These are phyloP conservation scores for Rhabdomys pumilio DNA, from an alignment of 2,797 vertebrate species.

Conservation along the genomic window DNA sequence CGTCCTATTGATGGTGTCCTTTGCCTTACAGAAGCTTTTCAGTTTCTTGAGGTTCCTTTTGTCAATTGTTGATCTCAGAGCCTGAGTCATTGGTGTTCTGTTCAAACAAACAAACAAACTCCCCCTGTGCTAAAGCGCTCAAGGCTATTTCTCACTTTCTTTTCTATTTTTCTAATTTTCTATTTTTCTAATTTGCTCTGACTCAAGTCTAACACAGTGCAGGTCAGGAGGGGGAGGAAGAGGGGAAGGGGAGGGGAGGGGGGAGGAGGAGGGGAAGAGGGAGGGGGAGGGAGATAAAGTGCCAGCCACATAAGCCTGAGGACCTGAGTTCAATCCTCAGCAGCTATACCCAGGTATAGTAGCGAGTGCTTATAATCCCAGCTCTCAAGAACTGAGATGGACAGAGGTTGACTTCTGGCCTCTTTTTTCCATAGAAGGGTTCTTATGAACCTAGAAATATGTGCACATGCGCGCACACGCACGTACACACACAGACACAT, in stretches of 20 bases:
- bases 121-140: neutral
- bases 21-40: neutral
- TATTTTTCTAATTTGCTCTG: neutral
- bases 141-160: neutral
- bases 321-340: neutral
- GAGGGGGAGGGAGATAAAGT: neutral
- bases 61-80: neutral
- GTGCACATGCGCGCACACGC: fast-evolving
- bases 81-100: neutral
- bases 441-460: neutral
- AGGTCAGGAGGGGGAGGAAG: neutral
- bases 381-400: neutral
- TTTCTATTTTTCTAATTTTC: neutral
- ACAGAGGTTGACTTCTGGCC: neutral
- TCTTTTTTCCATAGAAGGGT: neutral
- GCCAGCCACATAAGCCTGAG: neutral
- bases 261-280: too few relatives aligned
- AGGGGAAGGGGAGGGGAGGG: neutral
- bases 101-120: neutral
- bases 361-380: neutral
- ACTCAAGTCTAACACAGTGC: neutral
- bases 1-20: neutral
- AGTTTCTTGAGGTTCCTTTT: neutral
- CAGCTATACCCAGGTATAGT: too few relatives aligned
- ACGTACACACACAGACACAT: too few relatives aligned